Percentiles rank a stretch among this genome's conserved stretches.
These are phyloP conservation scores for Colossoma macropomum DNA, from an alignment of 2,113 vertebrate species.

Conservation along the genomic window DNA sequence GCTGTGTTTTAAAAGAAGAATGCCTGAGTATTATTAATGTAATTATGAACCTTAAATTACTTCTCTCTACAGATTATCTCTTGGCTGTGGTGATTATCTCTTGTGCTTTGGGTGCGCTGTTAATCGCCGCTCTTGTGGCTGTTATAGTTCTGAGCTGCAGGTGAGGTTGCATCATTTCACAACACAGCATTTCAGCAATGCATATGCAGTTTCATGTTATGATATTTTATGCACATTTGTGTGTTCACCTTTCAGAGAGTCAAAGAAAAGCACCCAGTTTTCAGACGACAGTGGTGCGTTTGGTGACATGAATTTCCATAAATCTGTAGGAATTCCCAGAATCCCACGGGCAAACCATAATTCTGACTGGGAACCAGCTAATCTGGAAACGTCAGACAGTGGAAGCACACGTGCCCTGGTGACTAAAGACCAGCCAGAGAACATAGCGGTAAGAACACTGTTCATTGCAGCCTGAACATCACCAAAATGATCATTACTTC, in stretches of 20 bases:
- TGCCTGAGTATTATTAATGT: no score
- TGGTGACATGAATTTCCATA: constrained; percentile 24
- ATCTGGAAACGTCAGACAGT: constrained; percentile 62
- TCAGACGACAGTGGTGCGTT: neutral
- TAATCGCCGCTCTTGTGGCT: constrained; percentile 61
- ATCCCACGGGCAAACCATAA: constrained; percentile 72
- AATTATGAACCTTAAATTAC: neutral
- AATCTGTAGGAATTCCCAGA: constrained; percentile 52
- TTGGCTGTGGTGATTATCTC: constrained; percentile 63
- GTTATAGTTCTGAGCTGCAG: constrained; percentile 44
- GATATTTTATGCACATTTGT: neutral
- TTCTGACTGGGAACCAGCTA: constrained; percentile 55
- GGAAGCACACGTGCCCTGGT: constrained; percentile 61
- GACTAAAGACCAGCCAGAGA: constrained; percentile 13
- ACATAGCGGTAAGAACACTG: constrained; percentile 48
- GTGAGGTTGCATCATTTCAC: constrained; percentile 52
- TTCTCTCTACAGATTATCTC: constrained; percentile 61
- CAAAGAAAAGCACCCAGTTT: constrained; percentile 49
- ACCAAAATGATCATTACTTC: neutral
- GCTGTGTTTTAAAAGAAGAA: no score
- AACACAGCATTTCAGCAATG: neutral
- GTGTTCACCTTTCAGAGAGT: constrained; percentile 31
- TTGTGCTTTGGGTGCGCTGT: constrained; percentile 64
- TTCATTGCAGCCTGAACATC: neutral
- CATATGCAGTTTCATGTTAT: no score